Evolutionary conservation across 23 tunicate species (phyloP), one percentile per base, ranked within the genome.

Genomic region (Styela plicata): DNA sequence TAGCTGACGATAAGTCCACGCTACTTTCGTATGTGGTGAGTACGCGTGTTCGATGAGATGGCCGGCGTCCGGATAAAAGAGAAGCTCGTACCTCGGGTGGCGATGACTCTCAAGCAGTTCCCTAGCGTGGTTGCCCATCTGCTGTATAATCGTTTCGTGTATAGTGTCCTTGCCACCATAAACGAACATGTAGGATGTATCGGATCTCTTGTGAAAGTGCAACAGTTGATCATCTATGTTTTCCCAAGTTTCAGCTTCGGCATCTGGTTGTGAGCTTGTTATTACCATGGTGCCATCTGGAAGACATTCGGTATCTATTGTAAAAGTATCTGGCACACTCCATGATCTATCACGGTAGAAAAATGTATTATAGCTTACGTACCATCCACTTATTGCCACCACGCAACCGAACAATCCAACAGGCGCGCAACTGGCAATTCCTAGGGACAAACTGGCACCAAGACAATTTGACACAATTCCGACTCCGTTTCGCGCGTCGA

Each of bases 81-180:
- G 37, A 29, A 83, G 24, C 32, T 83, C 73, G 36, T 37, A 83
- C 30, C 74, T 79, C 25, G 86, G 86, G 52, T 83, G 86, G n/a
- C 31, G 32, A 1, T 35, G 69, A 3, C 25, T 5, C 24, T 74
- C 31, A 26, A 83, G 29, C 33, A 74, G 7, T 21, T 63, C 63
- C 2, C 61, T 74, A 2, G 80, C 78, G 23, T 63, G 64, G 2
- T n/a, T 33, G 1, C 69, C 71, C 29, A 63, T 13, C 13, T 44
- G 7, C 3, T 2, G 20, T 24, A 23, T 22, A 7, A 79, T 36
- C 23, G 80, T 33, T 20, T 36, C 57, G 31, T 69, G 31, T 3
- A 44, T 44, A 44, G 27, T 16, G 44, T 83, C 86, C 5, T 83
- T 35, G 2, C 18, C 31, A n/a, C 86, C 80, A 34, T 80, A 80